Conservation (phyloP, 2,113 vertebrate species). For the Geococcyx californianus region DNA sequence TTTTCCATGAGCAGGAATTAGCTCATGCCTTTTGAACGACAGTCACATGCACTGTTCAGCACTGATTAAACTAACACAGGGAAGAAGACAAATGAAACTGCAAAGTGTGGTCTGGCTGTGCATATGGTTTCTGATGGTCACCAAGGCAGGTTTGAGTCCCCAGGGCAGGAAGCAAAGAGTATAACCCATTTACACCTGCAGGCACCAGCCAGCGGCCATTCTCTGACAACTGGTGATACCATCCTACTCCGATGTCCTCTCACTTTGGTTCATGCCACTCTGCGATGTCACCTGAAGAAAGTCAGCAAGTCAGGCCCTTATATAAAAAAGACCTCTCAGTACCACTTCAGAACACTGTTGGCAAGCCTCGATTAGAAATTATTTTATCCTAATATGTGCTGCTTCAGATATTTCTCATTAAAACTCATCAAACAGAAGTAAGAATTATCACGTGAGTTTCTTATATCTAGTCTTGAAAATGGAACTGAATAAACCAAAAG, state of each 20-base stretch:
- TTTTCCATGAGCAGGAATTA: neutral
- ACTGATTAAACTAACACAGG: neutral
- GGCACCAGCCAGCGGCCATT: neutral
- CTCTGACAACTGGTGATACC: neutral
- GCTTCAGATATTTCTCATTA: neutral
- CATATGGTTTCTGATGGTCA: neutral
- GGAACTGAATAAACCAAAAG: neutral
- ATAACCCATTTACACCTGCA: neutral
- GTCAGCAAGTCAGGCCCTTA: neutral
- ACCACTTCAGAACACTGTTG: neutral
- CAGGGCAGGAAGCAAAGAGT: neutral
- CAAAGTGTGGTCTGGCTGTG: neutral
- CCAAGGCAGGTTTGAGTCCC: neutral
- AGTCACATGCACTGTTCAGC: neutral
- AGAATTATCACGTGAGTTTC: neutral
- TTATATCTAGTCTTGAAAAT: neutral
- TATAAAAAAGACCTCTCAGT: neutral
- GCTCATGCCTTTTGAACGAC: neutral
- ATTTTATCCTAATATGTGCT: neutral
- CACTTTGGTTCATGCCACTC: neutral
- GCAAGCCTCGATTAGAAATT: neutral
- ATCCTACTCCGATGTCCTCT: neutral
- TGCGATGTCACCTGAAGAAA: neutral
- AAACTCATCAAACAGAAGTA: neutral
- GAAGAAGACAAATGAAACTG: neutral